Evolutionary conservation across 2,888 invertebrate genomes (phyloP), one percentile per base, ranked within the genome.

Genomic region (Rosalia funebris): DNA sequence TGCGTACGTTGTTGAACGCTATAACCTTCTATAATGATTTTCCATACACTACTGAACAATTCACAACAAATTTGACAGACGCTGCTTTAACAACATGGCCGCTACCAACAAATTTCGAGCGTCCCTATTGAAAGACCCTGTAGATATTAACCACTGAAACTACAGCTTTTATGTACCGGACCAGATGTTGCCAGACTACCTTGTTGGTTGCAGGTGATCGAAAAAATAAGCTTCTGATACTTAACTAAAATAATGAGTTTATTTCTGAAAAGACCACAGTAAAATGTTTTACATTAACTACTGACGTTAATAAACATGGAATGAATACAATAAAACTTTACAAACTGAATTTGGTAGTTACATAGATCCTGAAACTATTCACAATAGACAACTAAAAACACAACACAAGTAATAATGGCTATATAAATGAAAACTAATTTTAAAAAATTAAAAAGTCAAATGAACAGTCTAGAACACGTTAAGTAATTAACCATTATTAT

Each of bases 401-500:
- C 50, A 48, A 11, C 34, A 34, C 34, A 50, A 50, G 15, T 25
- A 50, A 50, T 50, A 50, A 50, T 50, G 50, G 50, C 25, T 36
- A 34, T 12, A 19, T 32, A 34, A 47, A 4, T 10, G 12, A 37
- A 48, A n/a, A 34, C 16, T 19, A 16, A 46, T 7, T 3, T n/a
- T n/a, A 34, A 7, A n/a, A n/a, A n/a, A 34, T 7, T 34, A 34
- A 34, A n/a, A 10, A 10, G 2, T n/a, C 3, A 11, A 34, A 7
- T 34, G 10, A 34, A n/a, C 11, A 2, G 34, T 34, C 2, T 34
- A 34, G 34, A 34, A 34, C 2, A 34, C 34, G 5, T 34, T 34
- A 34, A 34, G 34, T 34, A 34, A 34, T 5, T 25, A 59, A 65
- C 65, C 65, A 65, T 65, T 65, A 65, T 65, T 65, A 46, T 41